Evolutionary conservation across 2,888 invertebrate genomes (phyloP).

Genomic region (Gymnocheta viridis): DNA sequence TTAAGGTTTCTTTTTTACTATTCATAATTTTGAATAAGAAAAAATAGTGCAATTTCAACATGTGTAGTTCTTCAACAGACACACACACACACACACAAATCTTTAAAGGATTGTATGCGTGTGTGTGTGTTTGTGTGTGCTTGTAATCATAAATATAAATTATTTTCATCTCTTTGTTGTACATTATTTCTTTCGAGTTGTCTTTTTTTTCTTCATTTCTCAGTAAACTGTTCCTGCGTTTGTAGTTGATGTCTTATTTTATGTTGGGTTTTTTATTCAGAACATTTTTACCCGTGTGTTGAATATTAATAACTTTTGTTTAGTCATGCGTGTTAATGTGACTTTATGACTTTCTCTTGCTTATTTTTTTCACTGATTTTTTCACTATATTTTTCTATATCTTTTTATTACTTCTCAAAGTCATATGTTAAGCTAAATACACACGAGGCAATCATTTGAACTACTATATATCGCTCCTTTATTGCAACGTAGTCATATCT

Average conservation of each 20-base stretch:
- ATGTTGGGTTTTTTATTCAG: slow-evolving; percentile 12
- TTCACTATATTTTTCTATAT: slow-evolving; percentile 6
- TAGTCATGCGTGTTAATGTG: slow-evolving; percentile 82
- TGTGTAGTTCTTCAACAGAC: neutral
- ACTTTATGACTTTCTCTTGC: slow-evolving; percentile 79
- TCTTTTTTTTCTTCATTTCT: slow-evolving; percentile 21
- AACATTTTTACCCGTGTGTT: slow-evolving; percentile 57
- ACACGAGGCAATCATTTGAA: neutral
- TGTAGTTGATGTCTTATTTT: slow-evolving; percentile 42
- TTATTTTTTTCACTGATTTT: slow-evolving; percentile 5
- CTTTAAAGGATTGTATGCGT: neutral
- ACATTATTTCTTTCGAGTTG: slow-evolving; percentile 19
- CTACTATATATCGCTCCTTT: too few species aligned
- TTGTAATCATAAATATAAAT: slow-evolving; percentile 36
- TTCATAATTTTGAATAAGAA: slow-evolving; percentile 35
- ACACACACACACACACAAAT: neutral
- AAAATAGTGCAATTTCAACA: slow-evolving; percentile 18
- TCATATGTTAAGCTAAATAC: neutral
- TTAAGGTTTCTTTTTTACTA: slow-evolving; percentile 20
- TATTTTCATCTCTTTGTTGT: slow-evolving; percentile 23
- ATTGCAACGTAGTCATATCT: too few species aligned
- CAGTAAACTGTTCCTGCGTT: neutral
- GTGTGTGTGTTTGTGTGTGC: neutral
- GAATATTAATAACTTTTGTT: slow-evolving; percentile 77
- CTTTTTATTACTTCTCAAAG: slow-evolving; percentile 13